Evolutionary conservation across 2,797 vertebrate genomes (phyloP), one percentile per base, ranked within the genome.

Genomic region (Myotis planiceps): DNA sequence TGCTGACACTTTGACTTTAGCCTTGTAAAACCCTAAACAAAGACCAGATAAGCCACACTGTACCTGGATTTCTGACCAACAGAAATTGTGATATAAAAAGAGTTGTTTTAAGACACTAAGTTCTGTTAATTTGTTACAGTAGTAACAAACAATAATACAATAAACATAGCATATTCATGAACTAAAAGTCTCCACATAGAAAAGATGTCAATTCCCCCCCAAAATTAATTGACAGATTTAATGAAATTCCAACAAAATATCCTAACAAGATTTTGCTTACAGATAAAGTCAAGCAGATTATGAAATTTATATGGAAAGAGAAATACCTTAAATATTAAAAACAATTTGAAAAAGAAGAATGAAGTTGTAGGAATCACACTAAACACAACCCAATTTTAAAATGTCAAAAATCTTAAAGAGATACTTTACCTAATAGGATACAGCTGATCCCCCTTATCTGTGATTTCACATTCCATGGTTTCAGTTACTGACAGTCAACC

Each of bases 381-480:
- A 86, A 3, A 58, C 55, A 82, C 13, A 94, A 51, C 18, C 10
- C 34, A 88, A 39, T 91, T 94, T 81, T 68, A 58, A 92, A 95
- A 91, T 75, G n/a, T 34, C 79, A 76, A 68, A 91, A 14, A 25
- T 74, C 23, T 80, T 90, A 71, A 69, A 60, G 49, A 84, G 6
- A 42, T 32, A 37, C 10, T 27, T 92, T 81, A 69, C 19, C 9
- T 37, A 91, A 94, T 81, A 75, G 4, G 37, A 93, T 74, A 32
- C 29, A 65, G 29, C 15, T 32, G 42, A 32, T 6, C 18, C 78
- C 27, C 19, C 29, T 32, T 63, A 32, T 45, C 58, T 81, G 18
- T 34, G 29, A 32, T 65, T 82, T 65, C n/a, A 23, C 42, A 47
- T 25, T n/a, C 39, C 29, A 47, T 9, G 29, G 29, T n/a, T 47